A percentile compares a stretch with the other conserved stretches of the same genome.
These are phyloP conservation scores for Pharmacophagus antenor DNA, from an alignment of 2,888 invertebrate genomes.

Conservation along the genomic window DNA sequence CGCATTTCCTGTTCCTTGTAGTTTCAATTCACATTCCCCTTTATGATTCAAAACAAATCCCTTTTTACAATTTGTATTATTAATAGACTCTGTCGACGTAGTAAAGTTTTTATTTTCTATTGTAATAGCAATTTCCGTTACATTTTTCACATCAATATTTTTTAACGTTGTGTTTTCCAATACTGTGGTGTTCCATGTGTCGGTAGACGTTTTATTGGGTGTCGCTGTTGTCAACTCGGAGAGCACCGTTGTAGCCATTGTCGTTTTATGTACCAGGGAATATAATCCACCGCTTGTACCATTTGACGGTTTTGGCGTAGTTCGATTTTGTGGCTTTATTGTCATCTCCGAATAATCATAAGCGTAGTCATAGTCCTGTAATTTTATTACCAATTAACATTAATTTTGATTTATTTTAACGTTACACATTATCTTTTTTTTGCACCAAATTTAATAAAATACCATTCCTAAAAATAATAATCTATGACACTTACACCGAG, in stretches of 20 bases:
- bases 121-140: slow-evolving; percentile 33
- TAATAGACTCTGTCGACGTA: slow-evolving; percentile 32
- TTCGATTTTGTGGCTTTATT: slow-evolving; percentile 81
- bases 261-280: slow-evolving; percentile 45
- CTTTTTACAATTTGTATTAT: slow-evolving; percentile 55
- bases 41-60: slow-evolving; percentile 63
- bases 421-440: not conserved
- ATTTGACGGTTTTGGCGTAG: slow-evolving; percentile 66
- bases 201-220: slow-evolving; percentile 27
- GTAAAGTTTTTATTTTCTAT: slow-evolving; percentile 35
- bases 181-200: slow-evolving; percentile 31
- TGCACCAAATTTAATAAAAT: not conserved
- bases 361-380: slow-evolving; percentile 86
- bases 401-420: not conserved
- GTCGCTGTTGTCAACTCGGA: slow-evolving; percentile 37
- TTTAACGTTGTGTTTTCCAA: slow-evolving; percentile 36
- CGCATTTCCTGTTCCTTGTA: slow-evolving; percentile 65
- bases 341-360: slow-evolving; percentile 88
- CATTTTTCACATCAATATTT: slow-evolving; percentile 34
- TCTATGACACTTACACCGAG: too few relatives aligned
- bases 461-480: not conserved
- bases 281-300: slow-evolving; percentile 43
- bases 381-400: slow-evolving; percentile 35
- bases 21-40: slow-evolving; percentile 65
- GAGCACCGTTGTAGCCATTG: slow-evolving; percentile 35